Base-by-base conservation (phyloP, 2,888 invertebrate genomes). In the Agriopis marginaria region DNA sequence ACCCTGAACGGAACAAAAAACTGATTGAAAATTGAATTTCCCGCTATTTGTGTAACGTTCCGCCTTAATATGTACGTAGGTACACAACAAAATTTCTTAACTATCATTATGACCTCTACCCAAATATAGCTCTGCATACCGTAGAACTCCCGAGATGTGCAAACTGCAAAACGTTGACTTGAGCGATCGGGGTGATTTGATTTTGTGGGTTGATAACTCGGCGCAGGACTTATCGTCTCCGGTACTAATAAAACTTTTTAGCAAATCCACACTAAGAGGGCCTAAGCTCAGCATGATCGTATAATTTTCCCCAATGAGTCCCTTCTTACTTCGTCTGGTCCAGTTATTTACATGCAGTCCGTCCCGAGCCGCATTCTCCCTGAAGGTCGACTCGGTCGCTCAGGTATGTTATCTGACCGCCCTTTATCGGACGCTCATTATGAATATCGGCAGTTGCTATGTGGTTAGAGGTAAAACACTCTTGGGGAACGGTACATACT, bases 381-480 rank as follows among this genome's bases (percentile, higher is more conserved):
- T 71, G 77, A 82, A 83, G 84, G 84, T 82, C 81, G 77, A 53
- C 56, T 60, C 64, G 77, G 72, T 72, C 79, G 75, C 71, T 72
- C 84, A 84, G 84, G 82, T 83, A 84, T 80, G 77, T 76, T 79
- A 81, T 80, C 83, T 72, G 75, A 60, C 71, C 76, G 75, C 64
- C 72, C 62, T 72, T 75, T 78, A 78, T 80, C 75, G 75, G 61
- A 71, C 68, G 63, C 75, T 76, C 70, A 75, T 75, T 69, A 75
- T 77, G 73, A 75, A 76, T 79, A 80, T 78, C 73, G 61, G 47
- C 50, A 61, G 74, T 75, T 72, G 74, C 73, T 72, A 71, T 70
- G 73, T 65, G 56, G 58, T 66, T 68, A 49, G n/a, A 32, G 14
- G 55, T 56, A 10, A 32, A 42, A 50, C 40, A 17, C 45, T 49